A percentile compares a stretch with the other conserved stretches of the same genome.
Evolutionary conservation across 2,797 vertebrate genomes (phyloP).

Genomic region (Atherinosoma microstoma): DNA sequence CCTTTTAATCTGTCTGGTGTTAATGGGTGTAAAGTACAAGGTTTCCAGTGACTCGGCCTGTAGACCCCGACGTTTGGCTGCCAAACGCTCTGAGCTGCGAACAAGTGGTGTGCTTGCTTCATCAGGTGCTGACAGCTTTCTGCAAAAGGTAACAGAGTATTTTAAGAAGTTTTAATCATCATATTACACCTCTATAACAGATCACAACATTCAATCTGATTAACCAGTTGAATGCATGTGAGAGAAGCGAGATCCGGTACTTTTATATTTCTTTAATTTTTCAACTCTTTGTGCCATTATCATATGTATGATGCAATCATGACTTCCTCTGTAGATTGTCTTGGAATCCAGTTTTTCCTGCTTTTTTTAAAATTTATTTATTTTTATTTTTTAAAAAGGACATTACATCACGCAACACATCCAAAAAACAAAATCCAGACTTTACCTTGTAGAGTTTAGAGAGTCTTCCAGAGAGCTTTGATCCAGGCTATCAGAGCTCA

Average conservation of each 20-base stretch:
- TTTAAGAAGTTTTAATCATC: neutral
- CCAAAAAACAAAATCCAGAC: neutral
- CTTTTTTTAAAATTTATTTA: neutral
- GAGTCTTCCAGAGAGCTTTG: conserved; percentile 84
- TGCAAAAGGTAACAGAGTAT: conserved; percentile 37
- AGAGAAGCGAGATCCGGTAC: neutral
- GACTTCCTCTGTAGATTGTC: neutral
- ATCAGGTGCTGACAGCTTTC: conserved; percentile 74
- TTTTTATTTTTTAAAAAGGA: neutral
- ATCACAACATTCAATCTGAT: neutral
- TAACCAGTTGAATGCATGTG: neutral
- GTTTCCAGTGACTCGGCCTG: conserved; percentile 89
- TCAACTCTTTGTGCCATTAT: neutral
- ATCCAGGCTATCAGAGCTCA: conserved; percentile 90
- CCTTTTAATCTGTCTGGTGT: conserved; percentile 63
- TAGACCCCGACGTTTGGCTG: conserved; percentile 75
- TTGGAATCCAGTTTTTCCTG: neutral
- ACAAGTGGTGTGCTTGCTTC: conserved; percentile 78
- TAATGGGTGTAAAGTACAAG: conserved; percentile 91
- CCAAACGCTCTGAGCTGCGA: conserved; percentile 80
- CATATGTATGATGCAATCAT: neutral
- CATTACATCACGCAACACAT: neutral
- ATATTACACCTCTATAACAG: neutral
- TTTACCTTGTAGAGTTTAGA: conserved; percentile 83
- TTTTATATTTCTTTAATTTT: neutral